phyloP scores from a whole-genome alignment of 2,888 invertebrate species.

The Zootermopsis nevadensis region DNA sequence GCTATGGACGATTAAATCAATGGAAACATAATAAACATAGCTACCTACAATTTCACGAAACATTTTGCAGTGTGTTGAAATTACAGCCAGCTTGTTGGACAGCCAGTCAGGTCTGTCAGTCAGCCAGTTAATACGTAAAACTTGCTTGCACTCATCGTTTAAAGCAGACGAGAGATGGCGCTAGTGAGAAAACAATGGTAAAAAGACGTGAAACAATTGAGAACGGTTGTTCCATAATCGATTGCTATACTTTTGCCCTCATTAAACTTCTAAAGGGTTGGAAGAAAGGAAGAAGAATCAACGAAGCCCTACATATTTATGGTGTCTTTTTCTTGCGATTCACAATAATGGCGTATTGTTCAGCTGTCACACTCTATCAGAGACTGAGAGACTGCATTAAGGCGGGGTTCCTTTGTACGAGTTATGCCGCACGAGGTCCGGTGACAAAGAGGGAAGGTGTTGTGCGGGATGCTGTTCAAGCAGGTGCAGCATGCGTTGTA shows the following conservation, averaged over 20 bases:
- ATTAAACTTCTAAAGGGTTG: not conserved
- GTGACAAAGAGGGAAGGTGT: not conserved
- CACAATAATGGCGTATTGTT: constrained; percentile 36
- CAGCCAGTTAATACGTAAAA: too few species aligned
- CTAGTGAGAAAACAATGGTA: not conserved
- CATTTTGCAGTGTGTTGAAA: too few species aligned
- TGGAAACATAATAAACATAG: too few species aligned
- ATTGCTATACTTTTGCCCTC: constrained; percentile 1
- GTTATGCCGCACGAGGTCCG: not conserved
- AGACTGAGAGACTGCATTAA: not conserved
- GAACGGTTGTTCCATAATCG: not conserved
- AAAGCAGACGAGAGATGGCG: not conserved
- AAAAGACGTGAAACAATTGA: not conserved
- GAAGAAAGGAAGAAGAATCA: constrained; percentile 9
- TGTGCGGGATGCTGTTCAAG: not conserved
- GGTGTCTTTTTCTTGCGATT: constrained; percentile 30
- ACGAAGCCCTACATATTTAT: constrained; percentile 36
- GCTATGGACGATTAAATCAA: too few species aligned
- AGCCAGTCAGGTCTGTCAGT: too few species aligned
- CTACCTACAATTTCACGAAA: too few species aligned
- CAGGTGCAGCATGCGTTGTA: not conserved
- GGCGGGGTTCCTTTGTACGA: not conserved
- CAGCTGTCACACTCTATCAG: constrained; percentile 36
- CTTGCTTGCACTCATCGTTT: too few species aligned
- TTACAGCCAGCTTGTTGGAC: too few species aligned